Evolutionary conservation across 2,888 invertebrate species (phyloP).

Genomic region (Coenonympha arcania): DNA sequence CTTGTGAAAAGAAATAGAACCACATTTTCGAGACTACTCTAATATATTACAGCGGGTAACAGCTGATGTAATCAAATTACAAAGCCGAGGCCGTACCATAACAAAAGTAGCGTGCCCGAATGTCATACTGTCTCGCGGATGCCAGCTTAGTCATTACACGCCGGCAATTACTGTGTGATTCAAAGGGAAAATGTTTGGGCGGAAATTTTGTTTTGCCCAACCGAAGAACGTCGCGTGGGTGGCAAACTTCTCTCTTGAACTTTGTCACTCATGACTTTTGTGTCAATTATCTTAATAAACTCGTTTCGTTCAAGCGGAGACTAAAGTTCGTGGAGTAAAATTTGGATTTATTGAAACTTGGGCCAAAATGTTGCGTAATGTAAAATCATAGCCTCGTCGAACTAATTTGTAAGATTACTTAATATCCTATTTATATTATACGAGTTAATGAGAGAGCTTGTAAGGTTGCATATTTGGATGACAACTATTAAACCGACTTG

Average conservation of each 20-base stretch:
- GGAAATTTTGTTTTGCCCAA: not conserved
- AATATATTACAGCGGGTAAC: conserved; percentile 7
- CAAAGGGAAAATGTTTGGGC: conserved; percentile 15
- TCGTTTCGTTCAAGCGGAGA: too few relatives aligned
- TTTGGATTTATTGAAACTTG: too few relatives aligned
- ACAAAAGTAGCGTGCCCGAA: conserved; percentile 25
- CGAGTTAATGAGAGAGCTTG: too few relatives aligned
- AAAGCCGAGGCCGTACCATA: conserved; percentile 7
- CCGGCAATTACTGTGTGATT: conserved; percentile 23
- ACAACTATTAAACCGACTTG: too few relatives aligned
- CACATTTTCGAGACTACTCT: not conserved
- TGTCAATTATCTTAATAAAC: too few relatives aligned
- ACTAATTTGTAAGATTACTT: too few relatives aligned
- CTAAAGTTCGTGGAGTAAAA: too few relatives aligned
- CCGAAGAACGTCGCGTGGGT: too few relatives aligned
- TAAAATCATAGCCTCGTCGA: too few relatives aligned
- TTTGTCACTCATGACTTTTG: not conserved
- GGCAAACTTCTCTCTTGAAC: not conserved
- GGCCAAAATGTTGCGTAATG: too few relatives aligned
- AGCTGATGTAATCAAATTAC: conserved; percentile 13
- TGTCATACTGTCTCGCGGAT: conserved; percentile 21
- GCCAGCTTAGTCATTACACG: conserved; percentile 26
- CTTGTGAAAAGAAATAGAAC: conserved; percentile 1
- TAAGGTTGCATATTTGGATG: too few relatives aligned
- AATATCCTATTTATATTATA: too few relatives aligned